Evolutionary conservation across 2,113 vertebrate species (phyloP), one percentile per base, ranked within the genome.

Genomic region (Sturnira hondurensis): DNA sequence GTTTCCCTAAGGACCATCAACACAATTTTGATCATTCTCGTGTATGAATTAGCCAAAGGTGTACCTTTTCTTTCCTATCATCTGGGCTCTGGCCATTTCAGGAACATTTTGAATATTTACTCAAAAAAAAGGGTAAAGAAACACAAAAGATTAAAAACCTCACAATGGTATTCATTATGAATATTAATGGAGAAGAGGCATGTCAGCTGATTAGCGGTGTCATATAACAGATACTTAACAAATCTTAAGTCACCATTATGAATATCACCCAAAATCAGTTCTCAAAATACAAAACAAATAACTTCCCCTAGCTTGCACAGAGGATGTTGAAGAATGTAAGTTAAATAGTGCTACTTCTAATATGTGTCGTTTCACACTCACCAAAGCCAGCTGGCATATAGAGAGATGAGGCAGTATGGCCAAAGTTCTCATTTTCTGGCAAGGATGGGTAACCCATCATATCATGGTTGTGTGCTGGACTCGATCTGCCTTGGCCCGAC

Each of bases 281-380:
- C 41, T 91, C 82, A 70, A 76, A 61, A 85, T 13, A 73, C 52
- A 41, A 77, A 91, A 91, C 4, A 20, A 89, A 85, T 1, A 54
- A 36, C 61, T 91, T 85, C 71, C 12, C 68, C 17, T 45, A 56
- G 58, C 41, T 86, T 81, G 6, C 38, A 89, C 56, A n/a, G 47
- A 77, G 68, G 50, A 71, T 65, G 43, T 11, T 83, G 41, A 83
- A 19, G 47, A 80, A 26, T 61, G 61, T 6, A 71, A 45, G 12
- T 54, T 84, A 71, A 68, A 91, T 3, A 78, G 33, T 47, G 36
- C 31, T 87, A 50, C 56, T 22, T 50, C 5, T 61, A 70, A 5
- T 43, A 81, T 7, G 45, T 47, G 20, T 78, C 13, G 61, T 76
- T 83, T 96, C 93, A 38, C 89, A 98, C 98, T 98, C 85, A 98